phyloP scores from a whole-genome alignment of 2,888 invertebrate species.

The Microctonus hyperodae region DNA sequence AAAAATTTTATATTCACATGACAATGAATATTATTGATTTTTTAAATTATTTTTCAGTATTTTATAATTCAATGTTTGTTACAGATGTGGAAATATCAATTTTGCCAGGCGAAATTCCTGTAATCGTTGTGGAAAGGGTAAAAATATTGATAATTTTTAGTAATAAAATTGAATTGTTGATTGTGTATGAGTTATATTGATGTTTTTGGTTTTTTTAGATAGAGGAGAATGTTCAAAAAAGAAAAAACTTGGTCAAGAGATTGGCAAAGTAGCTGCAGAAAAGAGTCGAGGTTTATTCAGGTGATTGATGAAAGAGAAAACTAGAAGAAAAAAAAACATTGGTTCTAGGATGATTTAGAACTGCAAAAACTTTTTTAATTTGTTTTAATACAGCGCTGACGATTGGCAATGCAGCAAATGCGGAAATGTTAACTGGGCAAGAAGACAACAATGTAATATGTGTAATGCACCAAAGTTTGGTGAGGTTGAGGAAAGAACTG shows the following conservation, averaged over 20 bases:
- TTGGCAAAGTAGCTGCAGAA: constrained; percentile 97
- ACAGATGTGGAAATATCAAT: constrained; percentile 89
- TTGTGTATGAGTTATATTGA: constrained; percentile 16
- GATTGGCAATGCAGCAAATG: constrained; percentile 99
- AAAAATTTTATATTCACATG: constrained; percentile 9
- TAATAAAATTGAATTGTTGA: constrained; percentile 13
- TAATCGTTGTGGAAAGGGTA: constrained; percentile 88
- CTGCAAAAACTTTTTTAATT: constrained; percentile 47
- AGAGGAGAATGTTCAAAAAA: constrained; percentile 67
- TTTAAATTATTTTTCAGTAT: neutral
- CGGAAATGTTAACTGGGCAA: constrained; percentile 99
- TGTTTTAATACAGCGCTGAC: constrained; percentile 80
- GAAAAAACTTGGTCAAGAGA: constrained; percentile 92
- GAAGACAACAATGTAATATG: constrained; percentile 95
- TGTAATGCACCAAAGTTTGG: constrained; percentile 98
- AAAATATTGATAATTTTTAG: constrained; percentile 66
- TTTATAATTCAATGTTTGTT: constrained; percentile 32
- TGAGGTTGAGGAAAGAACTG: constrained; percentile 84
- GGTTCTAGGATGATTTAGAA: neutral
- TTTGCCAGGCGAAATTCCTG: constrained; percentile 90
- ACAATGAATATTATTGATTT: constrained; percentile 13
- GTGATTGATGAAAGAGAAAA: constrained; percentile 39
- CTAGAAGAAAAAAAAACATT: neutral
- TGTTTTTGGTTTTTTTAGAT: constrained; percentile 50
- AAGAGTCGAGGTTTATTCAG: constrained; percentile 91